Evolutionary conservation across 2,797 vertebrate species (phyloP), one percentile per base, ranked within the genome.

Genomic region (Tapirus indicus): DNA sequence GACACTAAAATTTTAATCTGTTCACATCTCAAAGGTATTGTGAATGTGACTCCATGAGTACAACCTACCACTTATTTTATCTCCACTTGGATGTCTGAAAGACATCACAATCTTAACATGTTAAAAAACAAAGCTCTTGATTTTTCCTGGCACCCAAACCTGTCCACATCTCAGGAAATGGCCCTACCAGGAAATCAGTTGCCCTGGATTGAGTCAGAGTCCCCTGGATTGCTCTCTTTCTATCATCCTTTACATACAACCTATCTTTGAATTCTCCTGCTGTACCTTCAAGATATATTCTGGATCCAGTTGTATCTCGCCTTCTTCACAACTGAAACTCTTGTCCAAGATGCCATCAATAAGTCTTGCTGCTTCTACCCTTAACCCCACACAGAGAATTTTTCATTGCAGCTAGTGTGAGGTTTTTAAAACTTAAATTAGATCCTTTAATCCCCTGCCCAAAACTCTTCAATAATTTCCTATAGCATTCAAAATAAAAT

Each of bases 401-500:
- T 62, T 78, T 41, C 23, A 58, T 0, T 49, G 49, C 5, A 62
- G 25, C 47, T 58, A 82, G 2, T 79, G 54, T 21, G 29, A 94
- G 16, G 2, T 72, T 86, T 92, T 69, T 32, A 72, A 75, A 80
- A 41, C 11, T 82, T 35, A 84, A 78, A 58, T 74, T 66, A 74
- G n/a, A 75, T 66, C 1, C 29, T 85, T 80, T 47, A 68, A 77
- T 83, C 41, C 25, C 9, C 60, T 85, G 56, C 17, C 93, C 16
- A 44, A 75, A 79, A 84, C 3, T 25, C 52, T 74, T 52, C 9
- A 52, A 3, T 69, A 54, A 62, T 71, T 92, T 92, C 78, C 69
- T 82, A 13, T 69, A 79, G 18, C 8, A 27, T 75, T 75, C 38
- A 90, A 56, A 90, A 71, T 96, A 60, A 90, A 88, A 86, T 54